A percentile compares a stretch with the other conserved stretches of the same genome.
phyloP scores from a whole-genome alignment of 2,797 vertebrate species.

The Gymnopithys bicolor region DNA sequence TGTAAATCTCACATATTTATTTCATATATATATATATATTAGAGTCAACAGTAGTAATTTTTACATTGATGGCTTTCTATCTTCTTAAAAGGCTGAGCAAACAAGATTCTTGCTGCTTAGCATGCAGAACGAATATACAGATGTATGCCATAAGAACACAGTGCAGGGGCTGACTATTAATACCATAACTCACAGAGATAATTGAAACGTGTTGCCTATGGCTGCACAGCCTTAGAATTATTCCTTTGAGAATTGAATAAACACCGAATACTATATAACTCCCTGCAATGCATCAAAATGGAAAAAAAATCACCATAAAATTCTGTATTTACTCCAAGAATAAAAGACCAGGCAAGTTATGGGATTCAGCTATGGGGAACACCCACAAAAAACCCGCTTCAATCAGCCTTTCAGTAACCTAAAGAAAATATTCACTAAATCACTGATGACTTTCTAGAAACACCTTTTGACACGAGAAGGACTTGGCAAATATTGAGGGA shows the following conservation, averaged over 20 bases:
- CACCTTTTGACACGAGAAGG: background rate
- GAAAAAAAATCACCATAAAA: background rate
- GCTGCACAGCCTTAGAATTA: background rate
- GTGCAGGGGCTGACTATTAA: background rate
- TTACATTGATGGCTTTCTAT: background rate
- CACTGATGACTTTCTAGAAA: background rate
- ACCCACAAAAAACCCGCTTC: background rate
- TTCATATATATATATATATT: background rate
- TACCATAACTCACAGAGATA: background rate
- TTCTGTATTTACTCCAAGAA: background rate
- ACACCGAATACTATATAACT: background rate
- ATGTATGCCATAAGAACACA: background rate
- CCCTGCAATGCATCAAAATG: conserved; percentile 2
- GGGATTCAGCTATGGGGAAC: background rate
- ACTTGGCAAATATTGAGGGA: accelerated
- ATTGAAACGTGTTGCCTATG: background rate
- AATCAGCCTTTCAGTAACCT: background rate
- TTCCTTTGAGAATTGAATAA: conserved; percentile 27
- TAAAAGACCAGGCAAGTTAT: background rate
- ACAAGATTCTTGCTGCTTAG: background rate
- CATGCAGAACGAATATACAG: background rate
- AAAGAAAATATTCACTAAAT: background rate
- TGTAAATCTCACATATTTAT: background rate
- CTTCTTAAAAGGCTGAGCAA: conserved; percentile 11
- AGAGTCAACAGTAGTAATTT: background rate